phyloP scores from a whole-genome alignment of 2,113 vertebrate genomes.

The Anseranas semipalmata region DNA sequence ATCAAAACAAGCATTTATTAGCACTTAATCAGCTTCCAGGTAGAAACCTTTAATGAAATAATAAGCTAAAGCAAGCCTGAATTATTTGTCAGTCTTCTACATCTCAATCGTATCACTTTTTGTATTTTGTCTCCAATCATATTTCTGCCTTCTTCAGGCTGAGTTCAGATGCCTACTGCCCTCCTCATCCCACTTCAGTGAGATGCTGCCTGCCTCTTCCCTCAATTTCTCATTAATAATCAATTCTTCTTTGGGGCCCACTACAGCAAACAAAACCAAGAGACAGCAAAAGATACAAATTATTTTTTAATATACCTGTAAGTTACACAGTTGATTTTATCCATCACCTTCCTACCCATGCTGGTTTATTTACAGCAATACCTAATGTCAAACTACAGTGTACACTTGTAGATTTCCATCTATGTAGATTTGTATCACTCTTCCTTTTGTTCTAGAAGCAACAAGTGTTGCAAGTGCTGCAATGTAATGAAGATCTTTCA shows the following conservation, averaged over 20 bases:
- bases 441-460: not conserved
- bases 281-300: not conserved
- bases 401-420: not conserved
- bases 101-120: not conserved
- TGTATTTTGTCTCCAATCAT: not conserved
- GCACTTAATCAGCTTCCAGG: not conserved
- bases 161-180: not conserved
- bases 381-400: not conserved
- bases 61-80: not conserved
- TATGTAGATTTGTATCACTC: not conserved
- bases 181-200: not conserved
- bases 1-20: not conserved
- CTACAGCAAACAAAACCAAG: not conserved
- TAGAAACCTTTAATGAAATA: not conserved
- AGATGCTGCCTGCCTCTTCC: not conserved
- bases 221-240: not conserved
- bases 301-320: not conserved
- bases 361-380: not conserved
- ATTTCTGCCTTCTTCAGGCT: not conserved
- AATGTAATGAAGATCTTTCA: not conserved
- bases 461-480: not conserved
- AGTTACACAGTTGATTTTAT: not conserved
- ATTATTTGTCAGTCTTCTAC: not conserved
- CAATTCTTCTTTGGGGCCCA: not conserved
- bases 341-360: not conserved